Evolutionary conservation across 2,888 invertebrate species (phyloP), one percentile per base, ranked within the genome.

Genomic region (Drosophila pseudotakahashii): DNA sequence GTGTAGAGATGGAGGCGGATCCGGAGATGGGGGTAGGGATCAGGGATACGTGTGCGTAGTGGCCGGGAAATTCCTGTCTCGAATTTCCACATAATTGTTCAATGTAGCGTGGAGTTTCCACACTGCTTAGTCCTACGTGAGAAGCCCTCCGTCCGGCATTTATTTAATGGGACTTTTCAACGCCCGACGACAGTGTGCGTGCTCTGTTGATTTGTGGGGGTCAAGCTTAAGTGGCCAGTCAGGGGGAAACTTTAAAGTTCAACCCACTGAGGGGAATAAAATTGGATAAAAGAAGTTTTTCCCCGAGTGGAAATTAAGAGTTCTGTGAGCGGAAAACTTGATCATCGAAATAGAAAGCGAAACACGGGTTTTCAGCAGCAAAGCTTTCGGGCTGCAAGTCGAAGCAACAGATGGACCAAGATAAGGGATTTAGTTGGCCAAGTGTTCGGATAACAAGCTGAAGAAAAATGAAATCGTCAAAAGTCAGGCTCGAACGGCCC

Each of bases 121-220:
- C 83, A 86, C 82, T 59, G 69, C 69, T 69, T 73, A 57, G 75
- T 71, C 64, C 70, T 68, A 63, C 69, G 61, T 64, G 61, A 47
- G 55, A 73, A 50, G 42, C 55, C 47, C 64, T 60, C 37, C 16
- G 67, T 14, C 44, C 39, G 48, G 74, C 68, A 64, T 71, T 71
- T 80, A 80, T 78, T 83, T 83, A 86, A 88, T 86, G 87, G 84
- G 81, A 86, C 69, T 86, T 88, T 83, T 78, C 81, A 80, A 75
- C 76, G 74, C 77, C 75, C 42, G 9, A 45, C 42, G 19, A 39
- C 44, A 63, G 54, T 78, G 59, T 53, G 57, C 41, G 73, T 81
- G 68, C 76, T 79, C 52, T 75, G 32, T 54, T 67, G 69, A 68
- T 68, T 66, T 66, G 68, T 67, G 64, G 67, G 59, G 66, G 73